phyloP scores from a whole-genome alignment of 2,113 vertebrate species.

The Setophaga kirtlandii region DNA sequence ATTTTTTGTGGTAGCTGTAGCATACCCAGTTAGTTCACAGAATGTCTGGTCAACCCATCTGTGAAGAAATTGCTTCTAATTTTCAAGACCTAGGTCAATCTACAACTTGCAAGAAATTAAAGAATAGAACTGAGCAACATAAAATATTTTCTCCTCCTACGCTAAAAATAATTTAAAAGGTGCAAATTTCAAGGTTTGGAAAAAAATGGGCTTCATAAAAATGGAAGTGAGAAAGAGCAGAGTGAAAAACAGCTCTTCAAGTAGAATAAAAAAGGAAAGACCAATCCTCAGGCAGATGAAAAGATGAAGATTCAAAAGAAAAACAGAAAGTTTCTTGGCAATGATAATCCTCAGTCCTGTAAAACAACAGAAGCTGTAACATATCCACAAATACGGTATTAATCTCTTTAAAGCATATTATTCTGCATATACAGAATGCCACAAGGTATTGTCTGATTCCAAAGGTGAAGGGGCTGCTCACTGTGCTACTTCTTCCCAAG shows the following conservation, averaged over 20 bases:
- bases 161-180: background rate
- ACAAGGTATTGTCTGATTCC: background rate
- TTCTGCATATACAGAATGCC: background rate
- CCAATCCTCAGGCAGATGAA: background rate
- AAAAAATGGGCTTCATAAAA: background rate
- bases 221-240: background rate
- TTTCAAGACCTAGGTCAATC: background rate
- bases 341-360: background rate
- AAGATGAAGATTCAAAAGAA: background rate
- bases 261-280: background rate
- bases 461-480: background rate
- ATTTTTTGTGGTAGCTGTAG: background rate
- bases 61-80: background rate
- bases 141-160: background rate
- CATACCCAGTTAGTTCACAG: background rate
- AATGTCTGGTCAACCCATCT: background rate
- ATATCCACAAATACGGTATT: background rate
- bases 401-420: background rate
- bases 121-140: background rate
- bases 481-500: background rate
- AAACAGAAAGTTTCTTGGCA: background rate
- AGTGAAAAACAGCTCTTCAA: background rate
- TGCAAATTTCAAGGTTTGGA: background rate
- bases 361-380: background rate
- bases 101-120: background rate